phyloP scores from a whole-genome alignment of 2,888 invertebrate genomes.

The Cataglyphis albicans region DNA sequence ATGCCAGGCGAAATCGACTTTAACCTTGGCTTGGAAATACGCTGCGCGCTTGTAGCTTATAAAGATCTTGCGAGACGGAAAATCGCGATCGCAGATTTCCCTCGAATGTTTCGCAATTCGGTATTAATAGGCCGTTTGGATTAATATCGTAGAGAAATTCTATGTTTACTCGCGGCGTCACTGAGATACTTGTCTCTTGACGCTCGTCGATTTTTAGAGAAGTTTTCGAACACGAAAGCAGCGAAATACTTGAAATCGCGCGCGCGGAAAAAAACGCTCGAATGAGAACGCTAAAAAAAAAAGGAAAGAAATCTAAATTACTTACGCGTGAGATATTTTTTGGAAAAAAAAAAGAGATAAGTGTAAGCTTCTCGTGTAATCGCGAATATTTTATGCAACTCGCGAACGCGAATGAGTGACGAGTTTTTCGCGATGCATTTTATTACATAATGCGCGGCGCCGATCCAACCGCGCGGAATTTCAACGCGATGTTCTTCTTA shows the following conservation, averaged over 20 bases:
- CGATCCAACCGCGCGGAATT: conserved; percentile 45
- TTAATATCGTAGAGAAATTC: conserved; percentile 5
- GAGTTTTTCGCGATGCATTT: conserved; percentile 31
- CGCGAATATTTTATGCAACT: conserved; percentile 26
- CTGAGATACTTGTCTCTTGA: background rate
- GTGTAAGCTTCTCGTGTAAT: background rate
- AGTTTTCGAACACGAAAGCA: background rate
- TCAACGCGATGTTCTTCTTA: conserved; percentile 45
- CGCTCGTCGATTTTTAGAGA: background rate
- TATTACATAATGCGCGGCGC: conserved; percentile 43
- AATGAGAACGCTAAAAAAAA: background rate
- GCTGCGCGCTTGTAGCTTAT: conserved; percentile 22
- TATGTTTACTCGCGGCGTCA: background rate
- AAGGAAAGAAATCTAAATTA: background rate
- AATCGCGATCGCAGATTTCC: conserved; percentile 36
- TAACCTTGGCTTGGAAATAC: conserved; percentile 53
- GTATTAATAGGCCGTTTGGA: conserved; percentile 25
- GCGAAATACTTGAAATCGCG: background rate
- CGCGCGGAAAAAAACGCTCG: background rate
- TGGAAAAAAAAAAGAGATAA: background rate
- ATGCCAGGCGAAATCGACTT: conserved; percentile 31
- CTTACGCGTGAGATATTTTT: background rate
- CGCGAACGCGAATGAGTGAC: background rate
- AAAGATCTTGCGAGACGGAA: conserved; percentile 2
- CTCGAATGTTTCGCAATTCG: conserved; percentile 37